phyloP scores from a whole-genome alignment of 1,140 invertebrate species.

The Gonatopus flavifemur region DNA sequence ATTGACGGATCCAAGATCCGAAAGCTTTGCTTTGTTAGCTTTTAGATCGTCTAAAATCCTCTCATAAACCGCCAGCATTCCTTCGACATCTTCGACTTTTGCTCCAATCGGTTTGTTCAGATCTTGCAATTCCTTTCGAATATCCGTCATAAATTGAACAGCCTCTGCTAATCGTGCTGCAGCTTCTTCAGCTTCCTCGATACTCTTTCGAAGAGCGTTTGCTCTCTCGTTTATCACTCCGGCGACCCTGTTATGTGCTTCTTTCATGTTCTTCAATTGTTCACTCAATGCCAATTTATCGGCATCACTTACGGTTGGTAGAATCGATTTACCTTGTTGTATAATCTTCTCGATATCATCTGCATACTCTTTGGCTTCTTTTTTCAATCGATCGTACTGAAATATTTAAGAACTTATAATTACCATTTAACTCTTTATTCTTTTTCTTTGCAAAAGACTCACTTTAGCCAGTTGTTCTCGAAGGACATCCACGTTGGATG shows the following conservation, averaged over 20 bases:
- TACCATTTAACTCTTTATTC: too few species aligned
- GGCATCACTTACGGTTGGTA: conserved; percentile 79
- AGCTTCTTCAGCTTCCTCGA: conserved; percentile 77
- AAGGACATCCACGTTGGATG: conserved; percentile 75
- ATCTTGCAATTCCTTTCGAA: conserved; percentile 80
- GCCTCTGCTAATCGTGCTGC: conserved; percentile 77
- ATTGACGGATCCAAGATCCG: conserved; percentile 74
- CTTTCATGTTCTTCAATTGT: conserved; percentile 74
- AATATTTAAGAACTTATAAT: conserved; percentile 28
- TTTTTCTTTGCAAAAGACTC: too few species aligned
- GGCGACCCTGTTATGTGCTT: conserved; percentile 73
- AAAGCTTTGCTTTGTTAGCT: conserved; percentile 76
- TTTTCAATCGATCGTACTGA: conserved; percentile 74
- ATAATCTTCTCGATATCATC: conserved; percentile 72
- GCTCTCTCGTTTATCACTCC: conserved; percentile 75
- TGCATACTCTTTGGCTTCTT: conserved; percentile 72
- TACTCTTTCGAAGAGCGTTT: conserved; percentile 69
- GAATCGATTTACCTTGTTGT: conserved; percentile 77
- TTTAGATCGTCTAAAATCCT: conserved; percentile 78
- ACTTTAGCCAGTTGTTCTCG: conserved; percentile 82
- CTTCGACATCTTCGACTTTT: conserved; percentile 81
- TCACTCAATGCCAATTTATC: conserved; percentile 81
- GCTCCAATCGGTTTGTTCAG: conserved; percentile 83
- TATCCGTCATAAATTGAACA: conserved; percentile 74
- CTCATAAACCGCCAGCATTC: conserved; percentile 76